phyloP scores from a whole-genome alignment of 2,888 invertebrate genomes.

The Cryptocephalus moraei region DNA sequence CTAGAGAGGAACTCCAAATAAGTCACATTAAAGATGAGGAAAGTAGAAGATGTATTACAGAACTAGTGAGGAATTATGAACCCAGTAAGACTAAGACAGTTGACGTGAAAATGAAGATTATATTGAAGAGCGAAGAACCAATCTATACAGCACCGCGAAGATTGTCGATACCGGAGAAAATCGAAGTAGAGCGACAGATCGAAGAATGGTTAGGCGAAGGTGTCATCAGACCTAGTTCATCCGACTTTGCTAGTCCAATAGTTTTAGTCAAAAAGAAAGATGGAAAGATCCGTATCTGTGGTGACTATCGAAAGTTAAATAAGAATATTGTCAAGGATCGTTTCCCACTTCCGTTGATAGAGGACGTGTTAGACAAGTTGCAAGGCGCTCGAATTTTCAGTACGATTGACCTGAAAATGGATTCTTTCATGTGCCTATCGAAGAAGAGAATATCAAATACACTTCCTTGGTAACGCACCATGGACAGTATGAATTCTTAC shows the following conservation, averaged over 20 bases:
- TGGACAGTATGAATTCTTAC: too few species aligned
- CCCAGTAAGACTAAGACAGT: too few species aligned
- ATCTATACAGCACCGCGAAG: constrained; percentile 13
- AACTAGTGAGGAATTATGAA: too few species aligned
- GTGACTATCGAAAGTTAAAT: constrained; percentile 17
- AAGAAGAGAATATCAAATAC: constrained; percentile 11
- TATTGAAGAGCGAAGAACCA: constrained; percentile 11
- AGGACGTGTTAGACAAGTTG: constrained; percentile 12
- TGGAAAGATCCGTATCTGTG: constrained; percentile 13
- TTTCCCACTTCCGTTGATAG: too few species aligned
- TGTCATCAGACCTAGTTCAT: constrained; percentile 16
- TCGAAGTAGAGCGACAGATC: constrained; percentile 12
- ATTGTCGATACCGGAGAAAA: constrained; percentile 12
- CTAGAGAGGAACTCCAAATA: too few species aligned
- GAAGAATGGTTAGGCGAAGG: constrained; percentile 13
- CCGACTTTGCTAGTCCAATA: constrained; percentile 17
- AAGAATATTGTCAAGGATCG: constrained; percentile 14
- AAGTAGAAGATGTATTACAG: too few species aligned
- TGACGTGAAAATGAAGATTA: constrained; percentile 5
- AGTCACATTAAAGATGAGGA: too few species aligned
- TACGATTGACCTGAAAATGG: constrained; percentile 26
- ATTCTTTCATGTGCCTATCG: constrained; percentile 28
- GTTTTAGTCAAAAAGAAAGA: constrained; percentile 18
- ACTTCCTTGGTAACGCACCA: constrained; percentile 9
- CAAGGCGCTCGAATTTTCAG: constrained; percentile 17